A percentile compares a stretch with the other conserved stretches of the same genome.
phyloP scores from a whole-genome alignment of 2,888 invertebrate species.

The Hirtodrosophila cameraria region DNA sequence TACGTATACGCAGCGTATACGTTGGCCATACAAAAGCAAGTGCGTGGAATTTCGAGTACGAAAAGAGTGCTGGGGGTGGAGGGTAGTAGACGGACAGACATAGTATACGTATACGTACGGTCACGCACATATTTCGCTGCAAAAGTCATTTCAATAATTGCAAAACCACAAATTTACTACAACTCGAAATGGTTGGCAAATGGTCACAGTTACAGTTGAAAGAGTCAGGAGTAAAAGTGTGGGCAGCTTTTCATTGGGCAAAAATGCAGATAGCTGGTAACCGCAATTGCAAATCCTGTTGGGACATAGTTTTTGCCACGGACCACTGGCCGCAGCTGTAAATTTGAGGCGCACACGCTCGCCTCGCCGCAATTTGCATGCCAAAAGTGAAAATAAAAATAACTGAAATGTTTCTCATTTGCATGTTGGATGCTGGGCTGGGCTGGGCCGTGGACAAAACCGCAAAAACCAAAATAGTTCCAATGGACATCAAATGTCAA shows the following conservation, averaged over 20 bases:
- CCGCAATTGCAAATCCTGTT: constrained; percentile 76
- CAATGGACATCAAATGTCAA: constrained; percentile 84
- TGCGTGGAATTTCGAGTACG: constrained; percentile 68
- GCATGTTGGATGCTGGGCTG: constrained; percentile 62
- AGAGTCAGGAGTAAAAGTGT: neutral
- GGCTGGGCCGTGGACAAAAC: constrained; percentile 61
- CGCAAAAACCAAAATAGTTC: constrained; percentile 82
- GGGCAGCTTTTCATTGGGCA: constrained; percentile 17
- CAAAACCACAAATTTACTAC: constrained; percentile 83
- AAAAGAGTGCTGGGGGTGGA: no score
- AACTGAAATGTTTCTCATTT: constrained; percentile 77
- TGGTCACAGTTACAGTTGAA: constrained; percentile 51
- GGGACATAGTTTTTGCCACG: constrained; percentile 56
- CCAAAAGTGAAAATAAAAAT: constrained; percentile 74
- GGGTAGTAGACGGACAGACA: constrained; percentile 6
- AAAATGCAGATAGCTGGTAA: constrained; percentile 55
- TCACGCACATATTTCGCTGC: constrained; percentile 57
- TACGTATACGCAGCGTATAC: constrained; percentile 58
- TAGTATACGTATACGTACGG: constrained; percentile 22
- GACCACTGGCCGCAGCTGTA: constrained; percentile 52
- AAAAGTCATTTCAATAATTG: constrained; percentile 83
- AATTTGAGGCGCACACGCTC: constrained; percentile 46
- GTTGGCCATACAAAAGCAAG: constrained; percentile 41
- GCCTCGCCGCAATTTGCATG: constrained; percentile 69
- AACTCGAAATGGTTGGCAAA: constrained; percentile 71